Conservation (phyloP, 2,113 vertebrate genomes). For the Lepidothrix coronata region DNA sequence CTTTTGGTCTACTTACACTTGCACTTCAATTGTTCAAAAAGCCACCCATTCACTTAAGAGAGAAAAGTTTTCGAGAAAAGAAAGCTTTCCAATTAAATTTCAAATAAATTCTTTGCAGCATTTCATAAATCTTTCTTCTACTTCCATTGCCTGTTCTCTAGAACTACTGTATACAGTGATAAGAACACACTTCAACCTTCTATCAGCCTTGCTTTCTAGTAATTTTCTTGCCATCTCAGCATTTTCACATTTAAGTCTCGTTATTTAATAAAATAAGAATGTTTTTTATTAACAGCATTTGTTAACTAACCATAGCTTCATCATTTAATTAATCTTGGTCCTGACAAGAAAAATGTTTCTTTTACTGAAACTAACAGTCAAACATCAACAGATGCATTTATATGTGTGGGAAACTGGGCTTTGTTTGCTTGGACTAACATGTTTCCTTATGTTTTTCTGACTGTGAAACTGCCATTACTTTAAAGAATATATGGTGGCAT, state of each 20-base stretch:
- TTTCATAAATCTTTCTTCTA: background rate
- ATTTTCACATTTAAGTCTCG: conserved; percentile 35
- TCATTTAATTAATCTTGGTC: background rate
- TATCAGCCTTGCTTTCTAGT: conserved; percentile 29
- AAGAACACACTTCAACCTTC: conserved; percentile 31
- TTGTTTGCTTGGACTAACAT: background rate
- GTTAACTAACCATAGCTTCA: background rate
- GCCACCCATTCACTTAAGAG: background rate
- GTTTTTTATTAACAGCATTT: conserved; percentile 26
- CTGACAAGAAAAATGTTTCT: background rate
- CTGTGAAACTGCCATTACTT: background rate
- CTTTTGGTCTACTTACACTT: background rate
- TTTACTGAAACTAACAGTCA: conserved; percentile 16
- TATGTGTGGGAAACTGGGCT: background rate
- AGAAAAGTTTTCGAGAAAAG: background rate
- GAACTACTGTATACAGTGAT: background rate
- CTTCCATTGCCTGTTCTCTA: conserved; percentile 15
- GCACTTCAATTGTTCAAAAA: conserved; percentile 36
- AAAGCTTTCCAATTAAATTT: background rate
- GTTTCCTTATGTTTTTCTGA: background rate
- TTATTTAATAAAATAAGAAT: conserved; percentile 28
- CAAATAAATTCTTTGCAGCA: background rate
- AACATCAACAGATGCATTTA: background rate
- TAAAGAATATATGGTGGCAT: background rate
- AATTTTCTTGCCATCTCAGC: conserved; percentile 51